Evolutionary conservation across 1,140 invertebrate genomes (phyloP).

Genomic region (Calephelis nemesis): DNA sequence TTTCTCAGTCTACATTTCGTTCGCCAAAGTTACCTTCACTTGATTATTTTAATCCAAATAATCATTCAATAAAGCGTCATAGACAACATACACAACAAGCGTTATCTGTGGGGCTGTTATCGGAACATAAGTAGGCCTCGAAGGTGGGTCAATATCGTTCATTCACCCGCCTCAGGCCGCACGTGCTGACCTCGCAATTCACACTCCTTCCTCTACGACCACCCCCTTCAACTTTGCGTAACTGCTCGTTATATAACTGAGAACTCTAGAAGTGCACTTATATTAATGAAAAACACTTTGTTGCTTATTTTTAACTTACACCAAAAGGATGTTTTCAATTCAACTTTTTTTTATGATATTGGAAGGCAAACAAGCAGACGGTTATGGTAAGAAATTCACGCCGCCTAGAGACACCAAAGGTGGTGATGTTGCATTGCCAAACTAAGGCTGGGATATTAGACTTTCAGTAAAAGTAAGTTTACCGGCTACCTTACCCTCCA

Average conservation of each 20-base stretch:
- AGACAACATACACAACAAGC: constrained; percentile 34
- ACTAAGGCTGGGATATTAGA: too few species aligned
- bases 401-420: too few species aligned
- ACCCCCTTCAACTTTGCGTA: not conserved
- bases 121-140: constrained; percentile 60
- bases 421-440: too few species aligned
- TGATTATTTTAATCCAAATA: constrained; percentile 12
- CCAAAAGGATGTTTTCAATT: too few species aligned
- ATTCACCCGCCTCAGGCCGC: constrained; percentile 64
- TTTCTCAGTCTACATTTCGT: not conserved
- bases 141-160: constrained; percentile 76
- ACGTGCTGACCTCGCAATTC: constrained; percentile 62
- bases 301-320: not conserved
- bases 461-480: too few species aligned
- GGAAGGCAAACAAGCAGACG: too few species aligned
- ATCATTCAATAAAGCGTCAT: constrained; percentile 18
- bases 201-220: constrained; percentile 28
- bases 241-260: not conserved
- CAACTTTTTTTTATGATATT: too few species aligned
- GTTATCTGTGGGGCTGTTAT: constrained; percentile 69
- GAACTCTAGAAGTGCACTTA: not conserved
- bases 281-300: not conserved
- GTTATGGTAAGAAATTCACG: too few species aligned
- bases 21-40: not conserved
- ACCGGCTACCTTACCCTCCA: too few species aligned